Evolutionary conservation across 2,888 invertebrate genomes (phyloP).

Genomic region (Schrankia costaestrigalis): DNA sequence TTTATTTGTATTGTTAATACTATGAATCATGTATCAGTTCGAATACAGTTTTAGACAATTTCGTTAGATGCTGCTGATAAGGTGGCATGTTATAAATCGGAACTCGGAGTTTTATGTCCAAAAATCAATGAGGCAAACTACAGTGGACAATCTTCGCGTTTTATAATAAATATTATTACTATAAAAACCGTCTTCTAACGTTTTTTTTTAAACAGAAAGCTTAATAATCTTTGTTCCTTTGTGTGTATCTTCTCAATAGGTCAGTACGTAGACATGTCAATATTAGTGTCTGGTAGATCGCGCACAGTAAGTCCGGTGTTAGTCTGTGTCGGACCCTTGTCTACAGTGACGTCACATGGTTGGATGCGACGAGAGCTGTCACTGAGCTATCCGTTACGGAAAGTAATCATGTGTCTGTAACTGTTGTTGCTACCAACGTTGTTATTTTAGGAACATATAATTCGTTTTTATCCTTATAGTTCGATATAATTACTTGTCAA

Average conservation of each 20-base stretch:
- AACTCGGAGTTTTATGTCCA: no score
- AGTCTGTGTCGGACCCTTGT: constrained; percentile 29
- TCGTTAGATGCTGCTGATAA: no score
- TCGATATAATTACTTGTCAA: no score
- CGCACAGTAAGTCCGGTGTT: constrained; percentile 5
- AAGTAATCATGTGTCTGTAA: constrained; percentile 24
- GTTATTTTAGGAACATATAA: not conserved
- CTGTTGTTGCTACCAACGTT: not conserved
- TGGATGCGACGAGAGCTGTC: constrained; percentile 27
- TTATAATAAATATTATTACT: no score
- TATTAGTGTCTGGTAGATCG: constrained; percentile 16
- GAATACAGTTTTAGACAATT: no score
- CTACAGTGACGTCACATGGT: constrained; percentile 18
- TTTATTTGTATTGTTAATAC: no score
- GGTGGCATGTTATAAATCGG: no score
- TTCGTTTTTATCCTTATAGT: not conserved
- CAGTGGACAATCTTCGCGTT: no score
- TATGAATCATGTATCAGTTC: no score
- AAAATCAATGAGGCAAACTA: no score
- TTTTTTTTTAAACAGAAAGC: no score
- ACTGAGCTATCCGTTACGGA: constrained; percentile 18
- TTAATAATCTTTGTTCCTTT: not conserved
- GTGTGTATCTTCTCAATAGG: constrained; percentile 1
- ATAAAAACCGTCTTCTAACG: no score
- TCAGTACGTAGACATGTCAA: constrained; percentile 26